Evolutionary conservation across 2,113 vertebrate genomes (phyloP).

Genomic region (Vidua macroura): DNA sequence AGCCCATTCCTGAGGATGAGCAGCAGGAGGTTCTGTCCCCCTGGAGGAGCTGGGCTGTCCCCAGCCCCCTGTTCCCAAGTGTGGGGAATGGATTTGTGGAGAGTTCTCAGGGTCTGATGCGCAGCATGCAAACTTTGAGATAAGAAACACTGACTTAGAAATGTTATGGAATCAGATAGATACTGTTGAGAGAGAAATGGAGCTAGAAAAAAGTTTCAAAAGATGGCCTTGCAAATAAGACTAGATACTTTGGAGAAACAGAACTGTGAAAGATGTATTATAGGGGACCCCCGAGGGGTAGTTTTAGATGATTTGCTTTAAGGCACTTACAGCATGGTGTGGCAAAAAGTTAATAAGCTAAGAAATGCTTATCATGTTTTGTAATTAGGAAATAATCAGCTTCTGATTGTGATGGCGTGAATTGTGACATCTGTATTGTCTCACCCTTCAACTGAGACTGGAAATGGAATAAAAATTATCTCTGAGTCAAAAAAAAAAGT

Average conservation of each 20-base stretch:
- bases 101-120: not conserved
- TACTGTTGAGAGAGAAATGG: not conserved
- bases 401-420: no score
- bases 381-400: no score
- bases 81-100: not conserved
- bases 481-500: not conserved
- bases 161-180: not conserved
- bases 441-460: no score
- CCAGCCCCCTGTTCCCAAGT: not conserved
- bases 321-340: not conserved
- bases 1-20: accelerated
- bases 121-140: not conserved
- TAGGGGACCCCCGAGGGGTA: not conserved
- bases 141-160: not conserved
- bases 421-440: no score
- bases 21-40: not conserved
- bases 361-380: no score
- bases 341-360: not conserved
- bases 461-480: no score
- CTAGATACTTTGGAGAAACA: not conserved
- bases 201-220: not conserved
- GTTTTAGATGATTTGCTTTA: not conserved
- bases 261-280: not conserved
- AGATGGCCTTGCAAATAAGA: not conserved
- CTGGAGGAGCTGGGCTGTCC: not conserved